A percentile compares a stretch with the other conserved stretches of the same genome.
Conservation (phyloP, 2,888 invertebrate species). For the Nebria salina region DNA sequence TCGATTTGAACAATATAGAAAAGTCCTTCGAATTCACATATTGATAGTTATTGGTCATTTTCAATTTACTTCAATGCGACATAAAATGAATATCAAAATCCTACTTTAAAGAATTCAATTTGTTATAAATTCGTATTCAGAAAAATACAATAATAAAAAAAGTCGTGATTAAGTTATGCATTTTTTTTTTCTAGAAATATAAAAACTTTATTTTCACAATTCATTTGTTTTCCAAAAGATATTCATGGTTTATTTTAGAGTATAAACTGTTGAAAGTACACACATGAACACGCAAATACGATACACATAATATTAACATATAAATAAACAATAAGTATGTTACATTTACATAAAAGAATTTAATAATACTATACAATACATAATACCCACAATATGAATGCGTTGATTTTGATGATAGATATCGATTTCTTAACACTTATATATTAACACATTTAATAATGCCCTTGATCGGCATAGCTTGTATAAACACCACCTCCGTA, state of each 20-base stretch:
- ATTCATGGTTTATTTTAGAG: background rate
- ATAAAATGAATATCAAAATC: too few relatives aligned
- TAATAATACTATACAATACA: background rate
- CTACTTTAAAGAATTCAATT: too few relatives aligned
- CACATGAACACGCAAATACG: background rate
- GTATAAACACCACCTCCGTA: constrained; percentile 46
- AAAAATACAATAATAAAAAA: too few relatives aligned
- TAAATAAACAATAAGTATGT: background rate
- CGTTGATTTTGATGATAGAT: background rate
- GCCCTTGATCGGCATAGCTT: constrained; percentile 12
- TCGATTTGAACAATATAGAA: background rate
- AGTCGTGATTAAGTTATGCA: too few relatives aligned
- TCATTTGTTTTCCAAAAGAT: background rate
- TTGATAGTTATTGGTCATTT: too few relatives aligned
- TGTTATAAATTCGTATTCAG: too few relatives aligned
- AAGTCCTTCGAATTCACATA: background rate
- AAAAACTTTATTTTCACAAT: too few relatives aligned
- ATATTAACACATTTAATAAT: background rate
- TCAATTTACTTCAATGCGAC: too few relatives aligned
- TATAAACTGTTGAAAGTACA: background rate
- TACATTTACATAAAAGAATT: constrained; percentile 1
- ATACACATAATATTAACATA: background rate
- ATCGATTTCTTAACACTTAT: background rate
- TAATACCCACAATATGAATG: background rate
- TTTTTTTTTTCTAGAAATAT: too few relatives aligned